phyloP scores from a whole-genome alignment of 2,113 vertebrate species.

The Oostethus manadensis region DNA sequence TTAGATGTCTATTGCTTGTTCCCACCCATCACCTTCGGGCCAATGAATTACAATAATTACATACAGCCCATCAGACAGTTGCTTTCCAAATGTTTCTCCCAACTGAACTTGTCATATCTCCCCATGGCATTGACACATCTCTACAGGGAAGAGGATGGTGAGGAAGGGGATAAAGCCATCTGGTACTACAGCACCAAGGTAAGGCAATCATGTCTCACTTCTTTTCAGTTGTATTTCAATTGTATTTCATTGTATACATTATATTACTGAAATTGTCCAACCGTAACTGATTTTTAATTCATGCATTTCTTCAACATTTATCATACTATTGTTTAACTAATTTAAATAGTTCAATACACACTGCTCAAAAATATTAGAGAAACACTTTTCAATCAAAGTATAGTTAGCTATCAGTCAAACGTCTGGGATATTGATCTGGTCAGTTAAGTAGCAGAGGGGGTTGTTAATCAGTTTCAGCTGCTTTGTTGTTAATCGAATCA shows the following conservation, averaged over 20 bases:
- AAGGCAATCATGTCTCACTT: background rate
- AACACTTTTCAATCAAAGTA: no score
- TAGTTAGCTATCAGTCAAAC: no score
- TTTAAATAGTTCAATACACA: no score
- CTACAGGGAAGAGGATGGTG: conserved; percentile 65
- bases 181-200: conserved; percentile 73
- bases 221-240: background rate
- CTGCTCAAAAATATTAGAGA: no score
- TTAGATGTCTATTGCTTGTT: background rate
- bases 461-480: no score
- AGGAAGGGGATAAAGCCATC: conserved; percentile 64
- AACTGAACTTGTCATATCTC: background rate
- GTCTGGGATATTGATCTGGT: no score
- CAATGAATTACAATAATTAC: background rate
- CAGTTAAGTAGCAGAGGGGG: no score
- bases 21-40: background rate
- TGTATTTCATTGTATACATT: background rate
- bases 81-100: background rate
- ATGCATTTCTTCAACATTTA: no score
- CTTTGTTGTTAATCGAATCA: no score
- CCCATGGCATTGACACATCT: conserved; percentile 11
- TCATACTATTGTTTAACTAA: no score
- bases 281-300: no score
- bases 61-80: background rate
- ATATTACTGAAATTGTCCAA: no score